Conservation (phyloP, 2,797 vertebrate species). For the Crenichthys baileyi region DNA sequence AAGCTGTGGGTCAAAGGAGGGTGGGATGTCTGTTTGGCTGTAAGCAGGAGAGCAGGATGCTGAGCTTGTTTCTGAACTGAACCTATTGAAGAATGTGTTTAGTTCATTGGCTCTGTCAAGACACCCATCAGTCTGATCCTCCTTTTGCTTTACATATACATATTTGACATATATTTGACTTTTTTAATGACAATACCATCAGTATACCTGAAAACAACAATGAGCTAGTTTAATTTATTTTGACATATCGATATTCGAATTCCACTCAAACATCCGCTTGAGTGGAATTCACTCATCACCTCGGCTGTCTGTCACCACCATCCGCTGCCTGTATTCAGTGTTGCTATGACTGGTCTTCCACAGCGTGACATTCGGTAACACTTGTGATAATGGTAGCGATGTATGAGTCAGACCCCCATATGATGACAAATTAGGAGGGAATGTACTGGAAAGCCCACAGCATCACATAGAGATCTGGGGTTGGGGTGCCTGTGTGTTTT, state of each 20-base stretch:
- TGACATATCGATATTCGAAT: neutral
- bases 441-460: slow-evolving; percentile 43
- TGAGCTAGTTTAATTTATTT: neutral
- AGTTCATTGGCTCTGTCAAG: too few species aligned
- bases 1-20: too few species aligned
- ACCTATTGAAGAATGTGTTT: too few species aligned
- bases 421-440: neutral
- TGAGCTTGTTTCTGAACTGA: too few species aligned
- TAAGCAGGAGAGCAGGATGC: too few species aligned
- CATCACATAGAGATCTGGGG: neutral
- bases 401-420: slow-evolving; percentile 48
- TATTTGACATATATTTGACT: neutral
- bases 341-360: slow-evolving; percentile 21
- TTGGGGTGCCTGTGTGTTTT: neutral
- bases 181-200: neutral
- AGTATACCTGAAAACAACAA: neutral
- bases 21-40: too few species aligned
- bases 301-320: neutral
- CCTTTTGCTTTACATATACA: too few species aligned
- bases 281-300: neutral
- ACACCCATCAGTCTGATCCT: too few species aligned
- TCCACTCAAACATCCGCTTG: neutral
- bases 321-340: neutral
- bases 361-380: neutral
- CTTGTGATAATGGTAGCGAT: slow-evolving; percentile 16